These are phyloP conservation scores for Metellina segmentata DNA, from an alignment of 2,888 invertebrate genomes.

Conservation along the genomic window DNA sequence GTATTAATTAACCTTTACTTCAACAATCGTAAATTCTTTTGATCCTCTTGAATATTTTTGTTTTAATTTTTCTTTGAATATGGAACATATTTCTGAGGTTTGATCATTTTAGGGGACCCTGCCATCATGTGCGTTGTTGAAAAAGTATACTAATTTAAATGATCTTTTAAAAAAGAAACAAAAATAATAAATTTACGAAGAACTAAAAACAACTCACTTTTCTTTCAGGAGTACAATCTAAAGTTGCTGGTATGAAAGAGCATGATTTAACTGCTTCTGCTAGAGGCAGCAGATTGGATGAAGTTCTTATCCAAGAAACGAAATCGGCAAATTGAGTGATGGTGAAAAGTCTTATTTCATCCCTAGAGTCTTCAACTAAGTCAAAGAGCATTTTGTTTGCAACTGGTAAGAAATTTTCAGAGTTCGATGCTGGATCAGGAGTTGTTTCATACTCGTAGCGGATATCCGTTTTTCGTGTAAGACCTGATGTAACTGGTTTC, in stretches of 20 bases:
- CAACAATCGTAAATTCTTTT: no score
- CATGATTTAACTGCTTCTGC: slow-evolving; percentile 55
- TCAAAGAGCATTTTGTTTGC: slow-evolving; percentile 71
- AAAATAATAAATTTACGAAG: no score
- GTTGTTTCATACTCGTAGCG: slow-evolving; percentile 70
- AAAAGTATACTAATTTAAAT: no score
- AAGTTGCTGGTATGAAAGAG: slow-evolving; percentile 10
- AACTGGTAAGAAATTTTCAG: slow-evolving; percentile 42
- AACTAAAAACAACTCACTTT: slow-evolving; percentile 16
- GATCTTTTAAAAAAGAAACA: no score
- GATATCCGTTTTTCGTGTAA: slow-evolving; percentile 54
- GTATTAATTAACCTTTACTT: no score
- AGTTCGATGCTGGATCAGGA: slow-evolving; percentile 22
- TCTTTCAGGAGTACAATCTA: slow-evolving; percentile 11
- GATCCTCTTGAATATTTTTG: no score
- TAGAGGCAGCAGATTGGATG: slow-evolving; percentile 47
- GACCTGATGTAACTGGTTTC: not conserved
- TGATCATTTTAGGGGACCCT: no score
- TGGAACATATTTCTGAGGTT: no score
- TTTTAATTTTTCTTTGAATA: no score
- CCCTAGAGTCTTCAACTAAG: slow-evolving; percentile 53
- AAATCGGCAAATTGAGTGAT: slow-evolving; percentile 68
- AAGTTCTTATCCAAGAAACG: slow-evolving; percentile 64
- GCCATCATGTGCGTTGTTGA: no score
- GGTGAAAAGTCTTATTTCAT: slow-evolving; percentile 67